phyloP scores from a whole-genome alignment of 2,113 vertebrate genomes.

The Ovibos moschatus region DNA sequence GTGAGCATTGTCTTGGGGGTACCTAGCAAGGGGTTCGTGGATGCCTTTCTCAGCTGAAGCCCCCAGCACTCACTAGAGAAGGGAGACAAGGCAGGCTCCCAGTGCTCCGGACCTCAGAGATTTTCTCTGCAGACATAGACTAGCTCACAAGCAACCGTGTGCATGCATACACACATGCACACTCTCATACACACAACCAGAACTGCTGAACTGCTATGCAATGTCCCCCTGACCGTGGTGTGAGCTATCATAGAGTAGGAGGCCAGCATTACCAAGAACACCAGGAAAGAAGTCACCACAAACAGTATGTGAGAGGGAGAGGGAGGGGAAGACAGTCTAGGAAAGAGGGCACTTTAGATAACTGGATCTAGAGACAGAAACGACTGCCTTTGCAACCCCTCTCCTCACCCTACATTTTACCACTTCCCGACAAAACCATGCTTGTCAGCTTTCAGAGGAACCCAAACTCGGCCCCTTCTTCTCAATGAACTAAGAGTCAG shows the following conservation, averaged over 20 bases:
- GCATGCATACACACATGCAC: not conserved
- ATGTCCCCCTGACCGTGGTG: accelerated
- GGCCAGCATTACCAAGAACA: not conserved
- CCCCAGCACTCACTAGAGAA: not conserved
- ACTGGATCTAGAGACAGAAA: not conserved
- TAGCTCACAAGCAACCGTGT: accelerated
- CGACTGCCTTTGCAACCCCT: not conserved
- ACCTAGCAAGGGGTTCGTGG: not conserved
- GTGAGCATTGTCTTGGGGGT: not conserved
- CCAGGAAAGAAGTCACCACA: not conserved
- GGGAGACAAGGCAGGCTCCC: not conserved
- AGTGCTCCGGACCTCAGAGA: not conserved
- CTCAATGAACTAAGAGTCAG: not conserved
- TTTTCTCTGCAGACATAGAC: not conserved
- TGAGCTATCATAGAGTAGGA: not conserved
- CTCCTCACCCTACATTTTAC: not conserved
- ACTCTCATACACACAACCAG: not conserved
- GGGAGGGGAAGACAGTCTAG: not conserved
- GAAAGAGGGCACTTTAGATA: not conserved
- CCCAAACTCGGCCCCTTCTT: not conserved
- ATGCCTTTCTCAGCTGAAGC: not conserved
- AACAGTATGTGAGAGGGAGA: not conserved
- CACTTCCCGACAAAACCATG: not conserved
- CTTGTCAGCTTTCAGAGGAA: not conserved
- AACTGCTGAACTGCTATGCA: not conserved